Evolutionary conservation across 2,888 invertebrate genomes (phyloP).

Genomic region (Xylota segnis): DNA sequence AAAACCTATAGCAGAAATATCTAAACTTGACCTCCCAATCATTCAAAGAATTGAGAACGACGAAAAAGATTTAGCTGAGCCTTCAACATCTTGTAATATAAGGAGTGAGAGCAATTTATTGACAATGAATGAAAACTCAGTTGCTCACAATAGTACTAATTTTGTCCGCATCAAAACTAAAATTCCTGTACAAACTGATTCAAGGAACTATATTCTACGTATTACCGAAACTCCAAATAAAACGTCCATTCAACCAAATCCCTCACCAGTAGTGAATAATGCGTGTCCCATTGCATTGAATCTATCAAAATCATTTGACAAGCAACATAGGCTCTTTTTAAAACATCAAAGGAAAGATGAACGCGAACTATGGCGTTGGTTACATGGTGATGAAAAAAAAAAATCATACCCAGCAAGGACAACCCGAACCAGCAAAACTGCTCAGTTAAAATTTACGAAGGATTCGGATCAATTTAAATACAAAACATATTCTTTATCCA

Average conservation of each 20-base stretch:
- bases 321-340: background rate
- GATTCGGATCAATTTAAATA: background rate
- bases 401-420: background rate
- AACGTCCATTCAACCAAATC: background rate
- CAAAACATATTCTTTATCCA: background rate
- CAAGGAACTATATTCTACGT: constrained; percentile 45
- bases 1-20: background rate
- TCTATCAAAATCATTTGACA: background rate
- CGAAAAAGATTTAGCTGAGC: background rate
- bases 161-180: background rate
- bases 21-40: constrained; percentile 19
- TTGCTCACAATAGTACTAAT: background rate
- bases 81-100: background rate
- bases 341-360: background rate
- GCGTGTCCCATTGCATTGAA: background rate
- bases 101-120: too few species aligned
- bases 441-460: background rate
- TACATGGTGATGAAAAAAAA: constrained; percentile 5
- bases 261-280: background rate
- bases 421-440: background rate
- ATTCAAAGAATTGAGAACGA: background rate
- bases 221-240: background rate
- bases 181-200: constrained; percentile 22
- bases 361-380: constrained; percentile 36
- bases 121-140: background rate